Evolutionary conservation across 2,113 vertebrate species (phyloP).

Genomic region (Ranitomeya imitator): DNA sequence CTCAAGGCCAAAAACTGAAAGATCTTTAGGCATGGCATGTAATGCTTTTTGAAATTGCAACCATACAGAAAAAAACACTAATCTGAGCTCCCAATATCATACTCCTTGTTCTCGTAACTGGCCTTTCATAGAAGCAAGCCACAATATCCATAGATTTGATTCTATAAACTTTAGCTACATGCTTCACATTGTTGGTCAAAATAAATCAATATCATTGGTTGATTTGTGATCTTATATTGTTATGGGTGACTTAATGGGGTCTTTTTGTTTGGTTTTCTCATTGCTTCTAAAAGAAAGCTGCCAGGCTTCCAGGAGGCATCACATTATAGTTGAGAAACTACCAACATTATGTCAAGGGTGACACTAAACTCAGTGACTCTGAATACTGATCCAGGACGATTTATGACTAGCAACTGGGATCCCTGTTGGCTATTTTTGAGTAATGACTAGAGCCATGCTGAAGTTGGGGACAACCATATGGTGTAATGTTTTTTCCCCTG

Average conservation of each 20-base stretch:
- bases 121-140: neutral
- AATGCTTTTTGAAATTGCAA: neutral
- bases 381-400: neutral
- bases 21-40: too few species aligned
- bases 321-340: neutral
- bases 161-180: neutral
- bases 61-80: neutral
- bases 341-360: constrained; percentile 12
- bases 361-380: neutral
- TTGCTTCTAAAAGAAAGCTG: neutral
- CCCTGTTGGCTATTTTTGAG: neutral
- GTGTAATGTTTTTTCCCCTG: neutral
- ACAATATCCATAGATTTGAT: neutral
- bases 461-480: neutral
- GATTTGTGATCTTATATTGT: neutral
- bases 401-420: constrained; percentile 6
- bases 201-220: neutral
- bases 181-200: neutral
- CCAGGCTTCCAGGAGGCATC: neutral
- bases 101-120: neutral
- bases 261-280: constrained; percentile 6
- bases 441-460: neutral
- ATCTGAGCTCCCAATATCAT: neutral
- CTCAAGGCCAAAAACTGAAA: too few species aligned
- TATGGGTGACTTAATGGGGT: neutral